phyloP scores from a whole-genome alignment of 2,888 invertebrate genomes.

The Dioctria rufipes region DNA sequence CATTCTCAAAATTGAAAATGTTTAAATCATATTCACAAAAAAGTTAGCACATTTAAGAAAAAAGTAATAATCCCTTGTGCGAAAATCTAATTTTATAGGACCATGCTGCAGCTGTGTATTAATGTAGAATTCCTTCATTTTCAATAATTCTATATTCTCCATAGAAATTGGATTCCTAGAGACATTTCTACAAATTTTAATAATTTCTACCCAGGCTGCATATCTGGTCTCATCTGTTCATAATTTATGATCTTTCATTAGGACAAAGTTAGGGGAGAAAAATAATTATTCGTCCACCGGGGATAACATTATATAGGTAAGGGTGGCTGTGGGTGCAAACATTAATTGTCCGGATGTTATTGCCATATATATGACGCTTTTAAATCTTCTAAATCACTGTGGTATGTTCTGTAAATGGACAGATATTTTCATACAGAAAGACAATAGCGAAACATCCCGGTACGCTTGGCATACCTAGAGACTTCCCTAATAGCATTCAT shows the following conservation, averaged over 20 bases:
- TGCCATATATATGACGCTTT: conserved; percentile 14
- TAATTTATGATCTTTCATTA: conserved; percentile 36
- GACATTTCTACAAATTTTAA: conserved; percentile 9
- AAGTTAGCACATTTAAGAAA: too few species aligned
- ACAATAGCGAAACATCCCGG: not conserved
- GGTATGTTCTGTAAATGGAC: conserved; percentile 11
- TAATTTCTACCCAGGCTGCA: conserved; percentile 9
- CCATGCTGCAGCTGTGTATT: not conserved
- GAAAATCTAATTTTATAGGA: not conserved
- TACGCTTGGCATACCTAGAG: not conserved
- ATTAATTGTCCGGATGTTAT: conserved; percentile 11
- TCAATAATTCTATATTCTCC: not conserved
- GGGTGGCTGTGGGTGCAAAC: not conserved
- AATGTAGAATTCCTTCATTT: not conserved
- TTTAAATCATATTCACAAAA: too few species aligned
- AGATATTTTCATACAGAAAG: conserved; percentile 6
- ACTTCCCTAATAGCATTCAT: conserved; percentile 24
- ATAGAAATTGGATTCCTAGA: not conserved
- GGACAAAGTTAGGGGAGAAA: conserved; percentile 15
- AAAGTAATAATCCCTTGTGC: not conserved
- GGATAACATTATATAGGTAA: not conserved
- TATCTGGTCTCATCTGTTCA: conserved; percentile 31
- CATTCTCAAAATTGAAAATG: too few species aligned
- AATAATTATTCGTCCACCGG: conserved; percentile 16
- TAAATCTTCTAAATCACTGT: conserved; percentile 16